Conservation (phyloP, 92 coral and sea anemone species). For the Phenganax subtilis region DNA sequence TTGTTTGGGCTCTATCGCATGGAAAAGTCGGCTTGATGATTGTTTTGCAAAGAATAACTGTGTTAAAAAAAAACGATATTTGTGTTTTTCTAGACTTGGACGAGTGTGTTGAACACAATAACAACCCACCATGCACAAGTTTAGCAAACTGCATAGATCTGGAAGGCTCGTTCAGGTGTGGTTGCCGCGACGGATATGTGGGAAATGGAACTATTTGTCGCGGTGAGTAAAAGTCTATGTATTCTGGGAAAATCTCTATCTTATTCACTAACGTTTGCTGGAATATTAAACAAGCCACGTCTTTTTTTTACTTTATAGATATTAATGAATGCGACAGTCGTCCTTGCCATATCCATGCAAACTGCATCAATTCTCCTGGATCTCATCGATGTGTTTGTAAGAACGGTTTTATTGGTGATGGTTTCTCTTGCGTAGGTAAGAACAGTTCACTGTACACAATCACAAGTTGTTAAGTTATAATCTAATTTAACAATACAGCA, state of each 20-base stretch:
- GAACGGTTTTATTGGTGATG: background rate
- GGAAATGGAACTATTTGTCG: slow-evolving; percentile 27
- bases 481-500: too few relatives aligned
- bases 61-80: background rate
- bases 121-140: slow-evolving; percentile 25
- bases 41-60: background rate
- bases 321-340: slow-evolving; percentile 37
- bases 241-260: background rate
- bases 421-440: background rate
- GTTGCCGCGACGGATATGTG: slow-evolving; percentile 28
- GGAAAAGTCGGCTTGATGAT: background rate
- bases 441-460: background rate
- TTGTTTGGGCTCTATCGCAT: background rate
- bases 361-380: slow-evolving; percentile 9
- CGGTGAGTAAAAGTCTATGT: slow-evolving; percentile 6
- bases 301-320: slow-evolving; percentile 16
- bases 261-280: background rate
- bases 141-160: slow-evolving; percentile 42
- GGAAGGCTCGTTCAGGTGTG: slow-evolving; percentile 46
- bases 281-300: background rate
- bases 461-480: too few relatives aligned
- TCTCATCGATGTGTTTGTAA: slow-evolving; percentile 26
- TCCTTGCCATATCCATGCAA: slow-evolving; percentile 14
- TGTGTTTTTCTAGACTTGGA: slow-evolving; percentile 41
- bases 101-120: slow-evolving; percentile 45